phyloP scores from a whole-genome alignment of 2,888 invertebrate species.

The Hyles lineata region DNA sequence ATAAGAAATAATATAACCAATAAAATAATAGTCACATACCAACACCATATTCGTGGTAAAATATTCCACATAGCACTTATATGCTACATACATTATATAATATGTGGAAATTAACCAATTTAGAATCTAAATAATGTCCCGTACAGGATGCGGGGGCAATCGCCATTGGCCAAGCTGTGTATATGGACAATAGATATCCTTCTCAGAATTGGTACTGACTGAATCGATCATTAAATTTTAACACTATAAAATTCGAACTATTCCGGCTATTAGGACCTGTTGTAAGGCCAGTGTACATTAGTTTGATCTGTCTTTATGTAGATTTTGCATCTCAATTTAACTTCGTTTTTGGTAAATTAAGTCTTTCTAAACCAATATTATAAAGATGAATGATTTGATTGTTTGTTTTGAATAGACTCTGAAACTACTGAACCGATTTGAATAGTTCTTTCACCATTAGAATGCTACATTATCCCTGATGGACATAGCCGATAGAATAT shows the following conservation, averaged over 20 bases:
- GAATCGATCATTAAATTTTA: constrained; percentile 35
- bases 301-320: neutral
- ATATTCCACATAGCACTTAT: constrained; percentile 22
- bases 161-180: constrained; percentile 51
- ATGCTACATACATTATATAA: constrained; percentile 26
- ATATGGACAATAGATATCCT: constrained; percentile 45
- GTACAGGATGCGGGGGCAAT: constrained; percentile 52
- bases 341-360: no score
- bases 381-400: no score
- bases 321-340: no score
- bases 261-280: constrained; percentile 16
- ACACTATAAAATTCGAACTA: constrained; percentile 13
- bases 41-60: neutral
- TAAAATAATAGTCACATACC: neutral
- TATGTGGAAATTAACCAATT: constrained; percentile 59
- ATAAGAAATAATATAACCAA: neutral
- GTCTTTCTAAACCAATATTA: no score
- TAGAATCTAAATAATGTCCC: constrained; percentile 53
- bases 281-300: neutral
- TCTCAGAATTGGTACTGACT: constrained; percentile 37
- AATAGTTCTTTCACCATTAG: no score
- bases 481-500: no score
- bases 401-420: no score
- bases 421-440: no score
- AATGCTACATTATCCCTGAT: no score